phyloP scores from a whole-genome alignment of 2,888 invertebrate species.

The Cyaniris semiargus region DNA sequence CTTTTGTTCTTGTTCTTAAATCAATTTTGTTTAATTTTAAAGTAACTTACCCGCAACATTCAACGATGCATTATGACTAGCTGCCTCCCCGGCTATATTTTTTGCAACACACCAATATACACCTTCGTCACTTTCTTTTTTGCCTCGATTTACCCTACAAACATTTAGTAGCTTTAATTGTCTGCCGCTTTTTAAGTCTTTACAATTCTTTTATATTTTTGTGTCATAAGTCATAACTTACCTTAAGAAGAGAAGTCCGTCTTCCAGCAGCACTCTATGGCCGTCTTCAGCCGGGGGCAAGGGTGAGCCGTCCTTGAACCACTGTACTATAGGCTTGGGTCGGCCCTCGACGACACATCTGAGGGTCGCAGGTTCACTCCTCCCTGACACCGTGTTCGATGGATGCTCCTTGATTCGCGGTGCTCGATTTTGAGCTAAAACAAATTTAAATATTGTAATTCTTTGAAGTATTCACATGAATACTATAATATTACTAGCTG shows the following conservation, averaged over 20 bases:
- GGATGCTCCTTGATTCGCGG: conserved; percentile 99
- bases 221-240: conserved; percentile 41
- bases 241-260: conserved; percentile 95
- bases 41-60: conserved; percentile 92
- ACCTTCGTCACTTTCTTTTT: conserved; percentile 96
- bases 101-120: conserved; percentile 98
- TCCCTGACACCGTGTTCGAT: conserved; percentile 96
- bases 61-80: conserved; percentile 95
- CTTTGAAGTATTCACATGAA: neutral
- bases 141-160: conserved; percentile 91
- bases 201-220: neutral
- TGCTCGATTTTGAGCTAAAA: conserved; percentile 89
- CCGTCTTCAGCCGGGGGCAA: conserved; percentile 91
- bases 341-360: conserved; percentile 98
- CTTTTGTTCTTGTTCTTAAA: neutral
- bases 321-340: conserved; percentile 93
- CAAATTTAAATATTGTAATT: conserved; percentile 30
- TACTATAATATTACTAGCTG: no score
- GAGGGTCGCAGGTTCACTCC: conserved; percentile 97
- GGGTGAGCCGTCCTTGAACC: conserved; percentile 94
- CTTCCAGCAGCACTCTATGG: conserved; percentile 94
- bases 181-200: no score
- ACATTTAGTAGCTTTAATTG: neutral
- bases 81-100: conserved; percentile 92
- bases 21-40: neutral